Evolutionary conservation across 2,113 vertebrate genomes (phyloP).

Genomic region (Physeter macrocephalus): DNA sequence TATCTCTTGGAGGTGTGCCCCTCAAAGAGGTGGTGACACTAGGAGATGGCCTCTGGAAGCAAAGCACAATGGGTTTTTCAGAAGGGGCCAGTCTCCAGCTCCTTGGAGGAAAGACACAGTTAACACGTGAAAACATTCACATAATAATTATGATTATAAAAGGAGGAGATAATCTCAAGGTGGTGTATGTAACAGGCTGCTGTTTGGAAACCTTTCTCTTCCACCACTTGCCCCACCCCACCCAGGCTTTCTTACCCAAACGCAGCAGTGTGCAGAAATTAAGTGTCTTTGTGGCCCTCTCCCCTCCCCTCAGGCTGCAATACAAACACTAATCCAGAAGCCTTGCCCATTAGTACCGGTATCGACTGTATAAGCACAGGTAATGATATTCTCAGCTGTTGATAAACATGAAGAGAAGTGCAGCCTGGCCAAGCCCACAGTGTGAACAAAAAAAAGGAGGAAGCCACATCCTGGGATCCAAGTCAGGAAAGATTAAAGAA

Average conservation of each 20-base stretch:
- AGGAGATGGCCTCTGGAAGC: neutral
- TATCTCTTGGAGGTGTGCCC: slow-evolving; percentile 22
- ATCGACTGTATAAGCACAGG: neutral
- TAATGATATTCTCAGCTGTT: neutral
- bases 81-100: neutral
- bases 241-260: neutral
- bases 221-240: accelerated
- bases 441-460: neutral
- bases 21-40: neutral
- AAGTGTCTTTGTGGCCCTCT: neutral
- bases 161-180: slow-evolving; percentile 9
- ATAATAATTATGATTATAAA: neutral
- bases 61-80: neutral
- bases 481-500: neutral
- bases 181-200: neutral
- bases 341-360: neutral
- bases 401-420: neutral
- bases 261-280: neutral
- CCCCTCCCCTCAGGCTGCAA: too few species aligned
- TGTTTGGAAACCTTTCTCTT: neutral
- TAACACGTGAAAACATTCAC: neutral
- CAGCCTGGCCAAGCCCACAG: neutral
- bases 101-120: neutral
- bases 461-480: neutral
- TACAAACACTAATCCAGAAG: neutral